Percentiles rank a stretch among this genome's conserved stretches.
Evolutionary conservation across 2,888 invertebrate genomes (phyloP).

Genomic region (Polietes domitor): DNA sequence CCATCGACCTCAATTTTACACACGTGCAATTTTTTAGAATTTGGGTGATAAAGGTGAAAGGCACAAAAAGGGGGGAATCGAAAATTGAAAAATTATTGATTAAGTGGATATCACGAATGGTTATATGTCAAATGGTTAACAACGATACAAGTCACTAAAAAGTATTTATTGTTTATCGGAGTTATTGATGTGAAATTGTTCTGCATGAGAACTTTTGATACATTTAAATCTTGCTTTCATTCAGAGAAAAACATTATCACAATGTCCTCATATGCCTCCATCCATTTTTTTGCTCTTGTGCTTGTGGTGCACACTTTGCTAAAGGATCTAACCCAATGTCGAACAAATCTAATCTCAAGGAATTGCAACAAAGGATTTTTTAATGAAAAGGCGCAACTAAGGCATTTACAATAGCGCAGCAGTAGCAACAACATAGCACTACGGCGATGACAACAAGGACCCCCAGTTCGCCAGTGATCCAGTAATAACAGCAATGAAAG

Average conservation of each 20-base stretch:
- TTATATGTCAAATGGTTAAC: too few species aligned
- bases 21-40: too few species aligned
- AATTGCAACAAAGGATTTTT: background rate
- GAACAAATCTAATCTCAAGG: background rate
- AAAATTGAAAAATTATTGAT: too few species aligned
- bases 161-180: too few species aligned
- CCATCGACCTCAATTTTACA: too few species aligned
- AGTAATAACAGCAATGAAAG: slow-evolving; percentile 22
- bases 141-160: too few species aligned
- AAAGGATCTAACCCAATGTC: background rate
- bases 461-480: slow-evolving; percentile 4
- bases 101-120: too few species aligned
- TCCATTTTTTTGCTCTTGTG: background rate
- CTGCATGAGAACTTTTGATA: too few species aligned
- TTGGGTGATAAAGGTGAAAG: too few species aligned
- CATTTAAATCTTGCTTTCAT: background rate
- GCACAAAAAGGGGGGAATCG: too few species aligned
- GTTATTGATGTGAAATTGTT: too few species aligned
- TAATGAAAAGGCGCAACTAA: slow-evolving; percentile 2
- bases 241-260: background rate
- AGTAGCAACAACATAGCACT: background rate
- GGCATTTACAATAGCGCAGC: background rate
- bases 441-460: slow-evolving; percentile 7
- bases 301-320: background rate
- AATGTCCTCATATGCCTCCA: background rate